phyloP scores from a whole-genome alignment of 2,797 vertebrate genomes.

The Sebastes oblongus region DNA sequence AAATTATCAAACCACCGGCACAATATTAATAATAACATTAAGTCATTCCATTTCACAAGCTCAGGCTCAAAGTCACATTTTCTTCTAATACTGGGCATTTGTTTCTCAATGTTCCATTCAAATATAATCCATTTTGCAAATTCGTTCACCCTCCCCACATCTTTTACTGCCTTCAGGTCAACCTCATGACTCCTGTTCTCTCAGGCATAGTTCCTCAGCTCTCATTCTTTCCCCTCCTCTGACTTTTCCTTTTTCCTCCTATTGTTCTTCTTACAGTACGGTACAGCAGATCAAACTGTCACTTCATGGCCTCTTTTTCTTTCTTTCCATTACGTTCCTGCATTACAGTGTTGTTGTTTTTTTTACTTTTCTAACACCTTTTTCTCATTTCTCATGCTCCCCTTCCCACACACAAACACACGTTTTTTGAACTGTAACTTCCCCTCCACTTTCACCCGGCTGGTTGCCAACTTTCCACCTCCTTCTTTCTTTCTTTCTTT shows the following conservation, averaged over 20 bases:
- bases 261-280: conserved; percentile 27
- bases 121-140: not conserved
- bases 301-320: not conserved
- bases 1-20: not conserved
- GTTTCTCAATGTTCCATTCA: not conserved
- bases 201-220: conserved; percentile 1
- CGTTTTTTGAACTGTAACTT: not conserved
- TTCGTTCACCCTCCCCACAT: not conserved
- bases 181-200: conserved; percentile 6
- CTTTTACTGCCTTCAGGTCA: conserved; percentile 1
- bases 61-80: not conserved
- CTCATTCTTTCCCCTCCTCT: not conserved
- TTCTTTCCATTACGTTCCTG: not conserved
- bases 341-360: not conserved
- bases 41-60: not conserved
- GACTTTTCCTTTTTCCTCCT: conserved; percentile 25
- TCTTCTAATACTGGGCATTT: not conserved
- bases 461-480: conserved; percentile 29
- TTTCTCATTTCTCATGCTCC: not conserved
- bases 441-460: not conserved
- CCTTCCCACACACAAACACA: not conserved
- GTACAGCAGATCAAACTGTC: conserved; percentile 6
- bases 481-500: not conserved
- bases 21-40: not conserved
- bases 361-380: not conserved